These are phyloP conservation scores for Drosophila neotestacea DNA, from an alignment of 2,888 invertebrate species.

Conservation along the genomic window DNA sequence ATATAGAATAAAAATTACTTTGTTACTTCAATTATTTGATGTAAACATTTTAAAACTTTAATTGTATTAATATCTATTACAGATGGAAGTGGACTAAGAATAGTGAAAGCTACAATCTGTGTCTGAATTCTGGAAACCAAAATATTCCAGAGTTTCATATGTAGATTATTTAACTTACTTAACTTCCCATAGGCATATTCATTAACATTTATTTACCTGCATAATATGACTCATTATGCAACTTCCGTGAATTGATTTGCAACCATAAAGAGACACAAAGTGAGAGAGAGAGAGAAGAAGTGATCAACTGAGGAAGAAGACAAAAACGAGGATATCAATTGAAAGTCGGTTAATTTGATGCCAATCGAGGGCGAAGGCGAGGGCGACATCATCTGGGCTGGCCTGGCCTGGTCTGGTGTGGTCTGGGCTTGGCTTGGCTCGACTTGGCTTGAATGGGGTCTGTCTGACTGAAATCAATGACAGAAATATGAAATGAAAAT, in stretches of 20 bases:
- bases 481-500: conserved; percentile 81
- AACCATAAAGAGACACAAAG: conserved; percentile 4
- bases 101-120: too few species aligned
- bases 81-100: neutral
- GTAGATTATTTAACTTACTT: neutral
- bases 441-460: conserved; percentile 5
- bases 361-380: conserved; percentile 25
- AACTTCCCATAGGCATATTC: conserved; percentile 23
- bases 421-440: conserved; percentile 10
- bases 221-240: conserved; percentile 55
- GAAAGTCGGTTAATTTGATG: conserved; percentile 62
- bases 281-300: too few species aligned
- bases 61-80: too few species aligned
- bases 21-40: neutral
- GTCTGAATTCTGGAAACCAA: too few species aligned
- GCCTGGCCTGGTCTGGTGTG: neutral
- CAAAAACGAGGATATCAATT: conserved; percentile 36
- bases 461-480: conserved; percentile 69
- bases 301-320: neutral
- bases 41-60: too few species aligned
- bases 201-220: conserved; percentile 50
- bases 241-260: conserved; percentile 38
- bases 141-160: neutral
- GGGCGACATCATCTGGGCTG: conserved; percentile 29
- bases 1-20: neutral